Evolutionary conservation across 1,140 invertebrate species (phyloP), one percentile per base, ranked within the genome.

Genomic region (Lycorma delicatula): DNA sequence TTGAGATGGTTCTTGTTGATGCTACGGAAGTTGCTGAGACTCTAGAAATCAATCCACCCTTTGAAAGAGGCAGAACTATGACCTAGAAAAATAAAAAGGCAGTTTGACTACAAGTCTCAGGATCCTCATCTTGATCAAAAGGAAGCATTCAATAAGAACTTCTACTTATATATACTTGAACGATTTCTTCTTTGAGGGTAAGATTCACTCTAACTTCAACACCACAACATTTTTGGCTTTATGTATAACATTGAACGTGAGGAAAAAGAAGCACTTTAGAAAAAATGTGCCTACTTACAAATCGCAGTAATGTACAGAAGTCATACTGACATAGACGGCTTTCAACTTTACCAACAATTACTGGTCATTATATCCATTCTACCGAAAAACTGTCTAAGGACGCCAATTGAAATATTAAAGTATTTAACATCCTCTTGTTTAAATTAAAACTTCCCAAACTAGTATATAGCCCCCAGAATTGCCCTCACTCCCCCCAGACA

Each of bases 1-100:
- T 58, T 25, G 38, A 59, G 48, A 18, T 22, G 18, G 1, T 57
- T 13, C 25, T 61, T 18, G 29, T 53, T 29, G 22, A 46, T 47
- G 48, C 55, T 9, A 50, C 34, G 41, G 56, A 61, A 59, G 16
- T 61, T 29, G 52, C 56, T 34, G 51, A 48, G 38, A 22, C 44
- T 46, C 20, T 59, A n/a, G 56, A 54, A 34, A 27, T 44, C 38
- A 38, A 53, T 18, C 12, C 34, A 27, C 12, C 36, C 16, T 56
- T 56, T 36, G 16, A n/a, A 36, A 26, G 16, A 13, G 4, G n/a
- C 25, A 16, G 13, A 47, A 44, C 6, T 20, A 13, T 20, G 59
- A 46, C 46, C 27, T 12, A 52, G 50, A 52, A 52, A 52, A 25
- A 52, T 11, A 9, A 28, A 31, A n/a, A 7, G 13, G 12, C 22